Percentiles rank a stretch among this genome's conserved stretches.
Evolutionary conservation across 2,113 vertebrate species (phyloP).

Genomic region (Ptilorrhoa leucosticta): DNA sequence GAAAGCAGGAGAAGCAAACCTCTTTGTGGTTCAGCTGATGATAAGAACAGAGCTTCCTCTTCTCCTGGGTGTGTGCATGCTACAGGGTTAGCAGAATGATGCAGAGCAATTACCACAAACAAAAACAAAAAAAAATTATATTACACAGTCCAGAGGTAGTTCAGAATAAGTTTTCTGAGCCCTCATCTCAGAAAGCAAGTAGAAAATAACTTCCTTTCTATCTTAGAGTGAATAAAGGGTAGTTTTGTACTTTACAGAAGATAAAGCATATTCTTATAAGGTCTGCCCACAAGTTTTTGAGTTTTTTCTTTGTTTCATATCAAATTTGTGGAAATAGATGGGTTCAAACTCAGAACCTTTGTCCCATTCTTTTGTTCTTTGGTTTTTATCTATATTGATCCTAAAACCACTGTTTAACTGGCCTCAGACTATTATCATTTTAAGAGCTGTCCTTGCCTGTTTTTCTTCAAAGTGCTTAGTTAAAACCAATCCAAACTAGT

Average conservation of each 20-base stretch:
- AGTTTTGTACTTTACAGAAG: neutral
- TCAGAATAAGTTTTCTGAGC: neutral
- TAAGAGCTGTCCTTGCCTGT: neutral
- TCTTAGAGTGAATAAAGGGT: neutral
- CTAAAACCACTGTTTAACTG: neutral
- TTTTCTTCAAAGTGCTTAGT: neutral
- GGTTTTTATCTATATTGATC: neutral
- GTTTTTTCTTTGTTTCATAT: neutral
- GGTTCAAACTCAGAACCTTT: neutral
- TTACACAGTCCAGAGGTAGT: neutral
- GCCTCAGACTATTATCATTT: neutral
- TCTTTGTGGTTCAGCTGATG: neutral
- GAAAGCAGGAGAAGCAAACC: neutral
- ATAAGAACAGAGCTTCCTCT: constrained; percentile 13
- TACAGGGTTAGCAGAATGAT: neutral
- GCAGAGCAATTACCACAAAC: neutral
- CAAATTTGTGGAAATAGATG: neutral
- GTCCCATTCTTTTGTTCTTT: neutral
- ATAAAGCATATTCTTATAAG: neutral
- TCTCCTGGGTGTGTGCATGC: neutral
- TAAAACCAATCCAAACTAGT: neutral
- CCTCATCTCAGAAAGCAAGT: neutral
- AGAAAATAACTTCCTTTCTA: neutral
- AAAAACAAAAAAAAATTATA: neutral
- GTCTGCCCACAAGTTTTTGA: neutral